phyloP scores from a whole-genome alignment of 2,113 vertebrate species.

The Pseudorectes ferrugineus region DNA sequence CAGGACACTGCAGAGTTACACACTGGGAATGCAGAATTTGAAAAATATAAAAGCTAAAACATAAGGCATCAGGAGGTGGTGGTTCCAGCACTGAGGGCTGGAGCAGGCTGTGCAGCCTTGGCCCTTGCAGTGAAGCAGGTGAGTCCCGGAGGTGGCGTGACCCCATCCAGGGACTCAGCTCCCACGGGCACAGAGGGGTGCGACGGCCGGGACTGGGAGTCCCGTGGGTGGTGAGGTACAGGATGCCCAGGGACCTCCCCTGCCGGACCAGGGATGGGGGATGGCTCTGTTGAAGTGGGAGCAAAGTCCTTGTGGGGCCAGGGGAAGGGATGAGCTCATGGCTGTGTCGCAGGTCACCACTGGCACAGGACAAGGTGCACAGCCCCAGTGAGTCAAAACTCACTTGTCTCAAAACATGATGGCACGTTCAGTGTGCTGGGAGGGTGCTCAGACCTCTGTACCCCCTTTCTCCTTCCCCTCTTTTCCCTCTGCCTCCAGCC shows the following conservation, averaged over 20 bases:
- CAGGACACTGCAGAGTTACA: too few species aligned
- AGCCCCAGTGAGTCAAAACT: fast-evolving
- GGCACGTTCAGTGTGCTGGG: fast-evolving
- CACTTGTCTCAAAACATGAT: fast-evolving
- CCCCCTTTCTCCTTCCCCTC: neutral
- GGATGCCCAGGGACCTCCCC: neutral
- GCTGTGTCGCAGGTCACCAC: fast-evolving
- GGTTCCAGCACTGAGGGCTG: fast-evolving
- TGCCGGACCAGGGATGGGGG: fast-evolving
- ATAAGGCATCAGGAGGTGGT: too few species aligned
- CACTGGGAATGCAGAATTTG: too few species aligned
- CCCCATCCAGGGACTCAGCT: neutral
- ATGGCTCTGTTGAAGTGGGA: neutral
- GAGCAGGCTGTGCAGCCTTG: neutral
- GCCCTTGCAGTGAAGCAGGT: fast-evolving
- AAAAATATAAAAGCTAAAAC: too few species aligned
- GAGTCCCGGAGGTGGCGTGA: neutral
- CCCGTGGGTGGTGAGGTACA: fast-evolving
- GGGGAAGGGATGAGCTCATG: fast-evolving
- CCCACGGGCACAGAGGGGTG: neutral
- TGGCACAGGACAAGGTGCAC: neutral
- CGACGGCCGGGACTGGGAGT: fast-evolving
- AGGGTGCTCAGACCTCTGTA: neutral
- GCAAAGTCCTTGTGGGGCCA: neutral
- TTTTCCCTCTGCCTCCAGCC: neutral